A percentile compares a stretch with the other conserved stretches of the same genome.
These are phyloP conservation scores for Stomatorhinus walkeri DNA, from an alignment of 2,797 vertebrate genomes.

Conservation along the genomic window DNA sequence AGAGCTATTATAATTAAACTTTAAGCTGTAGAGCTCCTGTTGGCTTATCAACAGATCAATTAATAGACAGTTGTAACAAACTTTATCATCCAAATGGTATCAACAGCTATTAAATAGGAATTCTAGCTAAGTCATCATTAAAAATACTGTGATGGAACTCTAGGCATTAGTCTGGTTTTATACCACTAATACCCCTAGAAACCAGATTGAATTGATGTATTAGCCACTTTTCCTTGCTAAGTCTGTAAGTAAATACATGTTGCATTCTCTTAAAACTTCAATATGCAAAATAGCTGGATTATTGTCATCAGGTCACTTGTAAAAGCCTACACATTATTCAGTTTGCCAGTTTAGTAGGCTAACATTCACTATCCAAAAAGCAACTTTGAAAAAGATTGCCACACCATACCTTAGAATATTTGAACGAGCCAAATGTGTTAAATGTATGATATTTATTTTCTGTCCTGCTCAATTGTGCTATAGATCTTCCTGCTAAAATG, in stretches of 20 bases:
- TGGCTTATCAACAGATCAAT: slow-evolving; percentile 1
- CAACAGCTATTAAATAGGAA: not conserved
- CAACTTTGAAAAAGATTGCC: not conserved
- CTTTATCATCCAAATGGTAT: not conserved
- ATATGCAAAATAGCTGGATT: not conserved
- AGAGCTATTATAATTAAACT: slow-evolving; percentile 2
- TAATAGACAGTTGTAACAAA: slow-evolving; percentile 5
- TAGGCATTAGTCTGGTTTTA: not conserved
- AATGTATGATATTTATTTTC: not conserved
- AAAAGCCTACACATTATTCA: not conserved
- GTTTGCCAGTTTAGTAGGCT: not conserved
- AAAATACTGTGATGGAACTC: not conserved
- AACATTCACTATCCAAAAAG: not conserved
- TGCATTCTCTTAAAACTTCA: not conserved
- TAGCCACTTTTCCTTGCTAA: not conserved
- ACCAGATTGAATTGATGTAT: not conserved
- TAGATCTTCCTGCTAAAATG: not conserved
- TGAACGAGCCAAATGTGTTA: not conserved
- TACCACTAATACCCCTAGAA: not conserved
- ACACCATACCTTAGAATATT: not conserved
- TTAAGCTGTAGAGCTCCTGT: not conserved
- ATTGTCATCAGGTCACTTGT: not conserved
- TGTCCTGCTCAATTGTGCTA: not conserved
- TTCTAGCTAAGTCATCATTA: not conserved
- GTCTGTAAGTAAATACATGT: not conserved